These are phyloP conservation scores for Plodia interpunctella DNA, from an alignment of 1,140 invertebrate genomes.

Conservation along the genomic window DNA sequence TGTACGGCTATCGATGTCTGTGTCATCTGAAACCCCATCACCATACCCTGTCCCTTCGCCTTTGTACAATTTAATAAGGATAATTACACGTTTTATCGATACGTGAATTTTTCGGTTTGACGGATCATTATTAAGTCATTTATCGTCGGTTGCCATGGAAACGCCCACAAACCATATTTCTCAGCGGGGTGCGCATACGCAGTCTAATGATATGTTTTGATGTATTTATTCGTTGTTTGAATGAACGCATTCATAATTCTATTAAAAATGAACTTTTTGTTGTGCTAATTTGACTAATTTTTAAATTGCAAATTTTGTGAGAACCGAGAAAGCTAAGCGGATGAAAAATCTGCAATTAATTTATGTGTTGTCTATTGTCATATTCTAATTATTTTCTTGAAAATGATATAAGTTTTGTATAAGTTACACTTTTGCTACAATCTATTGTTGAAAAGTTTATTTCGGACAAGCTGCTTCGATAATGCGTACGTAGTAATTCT, in stretches of 20 bases:
- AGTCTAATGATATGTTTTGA: conserved; percentile 49
- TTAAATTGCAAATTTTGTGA: neutral
- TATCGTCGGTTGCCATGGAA: conserved; percentile 52
- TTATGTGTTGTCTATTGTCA: no score
- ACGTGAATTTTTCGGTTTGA: conserved; percentile 52
- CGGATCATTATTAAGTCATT: conserved; percentile 67
- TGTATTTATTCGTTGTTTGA: conserved; percentile 29
- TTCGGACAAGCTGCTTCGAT: no score
- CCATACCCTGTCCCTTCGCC: conserved; percentile 21
- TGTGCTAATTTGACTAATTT: conserved; percentile 10
- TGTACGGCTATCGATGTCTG: conserved; percentile 3
- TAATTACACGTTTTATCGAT: conserved; percentile 69
- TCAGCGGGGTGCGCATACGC: conserved; percentile 35
- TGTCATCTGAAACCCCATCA: conserved; percentile 17
- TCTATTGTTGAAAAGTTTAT: no score
- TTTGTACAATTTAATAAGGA: conserved; percentile 37
- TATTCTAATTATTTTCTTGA: no score
- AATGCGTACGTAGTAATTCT: no score
- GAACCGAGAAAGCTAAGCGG: neutral
- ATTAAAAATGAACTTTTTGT: conserved; percentile 9
- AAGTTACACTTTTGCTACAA: no score
- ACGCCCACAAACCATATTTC: conserved; percentile 46
- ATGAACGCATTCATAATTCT: conserved; percentile 8
- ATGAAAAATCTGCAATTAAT: no score
- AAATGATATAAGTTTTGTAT: no score